Evolutionary conservation across 2,113 vertebrate genomes (phyloP).

Genomic region (Erpornis zantholeuca): DNA sequence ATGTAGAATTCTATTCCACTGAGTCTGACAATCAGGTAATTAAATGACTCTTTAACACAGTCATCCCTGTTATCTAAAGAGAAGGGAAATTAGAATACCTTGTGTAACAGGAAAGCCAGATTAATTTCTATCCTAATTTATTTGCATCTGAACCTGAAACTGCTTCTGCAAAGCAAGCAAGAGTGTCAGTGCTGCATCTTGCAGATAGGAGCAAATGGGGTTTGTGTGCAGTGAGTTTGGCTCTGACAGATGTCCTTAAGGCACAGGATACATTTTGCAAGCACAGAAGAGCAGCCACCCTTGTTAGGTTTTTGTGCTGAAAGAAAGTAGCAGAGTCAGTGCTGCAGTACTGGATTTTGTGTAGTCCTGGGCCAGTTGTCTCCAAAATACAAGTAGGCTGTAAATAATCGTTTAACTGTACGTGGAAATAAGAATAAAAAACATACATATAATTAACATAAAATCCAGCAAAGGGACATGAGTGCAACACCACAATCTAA

Average conservation of each 20-base stretch:
- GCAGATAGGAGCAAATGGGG: neutral
- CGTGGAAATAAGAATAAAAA: neutral
- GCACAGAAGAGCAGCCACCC: neutral
- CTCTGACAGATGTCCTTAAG: neutral
- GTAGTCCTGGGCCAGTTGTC: neutral
- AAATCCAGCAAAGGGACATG: neutral
- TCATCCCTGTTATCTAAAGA: neutral
- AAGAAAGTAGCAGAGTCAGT: neutral
- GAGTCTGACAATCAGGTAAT: slow-evolving; percentile 87
- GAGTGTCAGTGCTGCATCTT: neutral
- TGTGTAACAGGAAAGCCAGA: neutral
- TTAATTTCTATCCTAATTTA: neutral
- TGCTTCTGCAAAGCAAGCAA: neutral
- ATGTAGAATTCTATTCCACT: slow-evolving; percentile 76
- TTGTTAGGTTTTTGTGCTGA: neutral
- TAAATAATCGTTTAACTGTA: neutral
- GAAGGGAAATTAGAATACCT: neutral
- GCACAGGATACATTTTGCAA: neutral
- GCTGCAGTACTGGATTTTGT: neutral
- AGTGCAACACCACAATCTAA: neutral
- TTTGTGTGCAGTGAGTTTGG: neutral
- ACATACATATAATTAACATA: neutral
- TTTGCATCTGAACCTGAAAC: neutral
- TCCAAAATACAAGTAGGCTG: neutral
- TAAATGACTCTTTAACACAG: neutral